Percentiles rank a stretch among this genome's conserved stretches.
Evolutionary conservation across 2,113 vertebrate genomes (phyloP).

Genomic region (Spheniscus mendiculus): DNA sequence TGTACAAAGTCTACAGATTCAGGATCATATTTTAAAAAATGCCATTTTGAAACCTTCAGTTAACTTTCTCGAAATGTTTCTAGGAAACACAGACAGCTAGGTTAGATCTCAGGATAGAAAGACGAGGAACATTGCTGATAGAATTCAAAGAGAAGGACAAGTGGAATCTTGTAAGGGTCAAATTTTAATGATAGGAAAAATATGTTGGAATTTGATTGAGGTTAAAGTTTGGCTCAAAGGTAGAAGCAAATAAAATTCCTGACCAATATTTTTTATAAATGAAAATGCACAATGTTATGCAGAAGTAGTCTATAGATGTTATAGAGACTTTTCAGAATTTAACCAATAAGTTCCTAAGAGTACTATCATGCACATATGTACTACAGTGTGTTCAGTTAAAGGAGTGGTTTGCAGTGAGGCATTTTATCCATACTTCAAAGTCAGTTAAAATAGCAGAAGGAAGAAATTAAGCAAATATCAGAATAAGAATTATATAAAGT

Average conservation of each 20-base stretch:
- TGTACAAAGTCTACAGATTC: not conserved
- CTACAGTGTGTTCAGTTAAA: not conserved
- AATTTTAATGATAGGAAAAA: not conserved
- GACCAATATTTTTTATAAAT: not conserved
- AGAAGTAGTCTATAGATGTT: not conserved
- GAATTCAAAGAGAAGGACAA: not conserved
- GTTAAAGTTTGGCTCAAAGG: not conserved
- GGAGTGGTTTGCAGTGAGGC: not conserved
- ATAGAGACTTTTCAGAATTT: not conserved
- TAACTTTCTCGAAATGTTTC: not conserved
- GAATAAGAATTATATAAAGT: not conserved
- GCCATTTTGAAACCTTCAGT: not conserved
- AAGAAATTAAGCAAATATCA: not conserved
- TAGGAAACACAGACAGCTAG: not conserved
- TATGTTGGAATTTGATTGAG: not conserved
- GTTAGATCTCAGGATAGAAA: not conserved
- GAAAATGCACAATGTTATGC: not conserved
- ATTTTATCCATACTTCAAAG: not conserved
- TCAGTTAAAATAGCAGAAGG: not conserved
- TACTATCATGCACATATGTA: not conserved
- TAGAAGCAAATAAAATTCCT: not conserved
- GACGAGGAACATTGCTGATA: not conserved
- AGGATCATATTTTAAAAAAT: not conserved
- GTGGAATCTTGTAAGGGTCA: not conserved
- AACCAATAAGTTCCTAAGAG: not conserved